Evolutionary conservation across 2,113 vertebrate genomes (phyloP).

Genomic region (Oryzias javanicus): DNA sequence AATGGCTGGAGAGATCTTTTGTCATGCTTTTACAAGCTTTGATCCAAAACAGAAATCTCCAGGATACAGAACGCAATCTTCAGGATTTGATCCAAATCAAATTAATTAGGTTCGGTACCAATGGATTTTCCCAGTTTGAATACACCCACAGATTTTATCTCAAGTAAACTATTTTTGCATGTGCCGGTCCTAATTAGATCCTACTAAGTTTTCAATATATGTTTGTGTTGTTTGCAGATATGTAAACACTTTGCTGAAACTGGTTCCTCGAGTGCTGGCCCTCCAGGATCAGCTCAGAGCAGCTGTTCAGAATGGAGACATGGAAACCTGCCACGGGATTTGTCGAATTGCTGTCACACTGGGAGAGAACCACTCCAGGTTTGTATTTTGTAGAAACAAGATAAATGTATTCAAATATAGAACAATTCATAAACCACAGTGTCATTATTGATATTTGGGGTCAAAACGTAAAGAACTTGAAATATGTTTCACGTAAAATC

Average conservation of each 20-base stretch:
- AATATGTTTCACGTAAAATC: no score
- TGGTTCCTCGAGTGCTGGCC: slow-evolving; percentile 91
- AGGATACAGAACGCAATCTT: no score
- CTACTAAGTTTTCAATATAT: slow-evolving; percentile 8
- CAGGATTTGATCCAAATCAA: no score
- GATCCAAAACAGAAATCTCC: no score
- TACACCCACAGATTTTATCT: slow-evolving; percentile 25
- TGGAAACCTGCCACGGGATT: slow-evolving; percentile 97
- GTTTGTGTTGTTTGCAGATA: slow-evolving; percentile 77
- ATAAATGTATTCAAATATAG: background rate
- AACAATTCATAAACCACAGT: no score
- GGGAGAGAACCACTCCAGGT: slow-evolving; percentile 97
- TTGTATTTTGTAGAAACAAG: slow-evolving; percentile 8
- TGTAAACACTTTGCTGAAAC: slow-evolving; percentile 95
- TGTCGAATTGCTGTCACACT: slow-evolving; percentile 93
- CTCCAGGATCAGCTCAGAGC: slow-evolving; percentile 95
- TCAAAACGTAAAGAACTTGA: no score
- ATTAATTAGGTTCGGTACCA: no score
- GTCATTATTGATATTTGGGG: no score
- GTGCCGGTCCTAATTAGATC: background rate
- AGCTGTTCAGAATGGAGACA: slow-evolving; percentile 94
- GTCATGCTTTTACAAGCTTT: no score
- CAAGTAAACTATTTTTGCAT: slow-evolving; percentile 35
- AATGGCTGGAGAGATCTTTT: no score
- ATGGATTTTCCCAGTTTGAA: no score